Evolutionary conservation across 2,797 vertebrate species (phyloP).

Genomic region (Distichodus sexfasciatus): DNA sequence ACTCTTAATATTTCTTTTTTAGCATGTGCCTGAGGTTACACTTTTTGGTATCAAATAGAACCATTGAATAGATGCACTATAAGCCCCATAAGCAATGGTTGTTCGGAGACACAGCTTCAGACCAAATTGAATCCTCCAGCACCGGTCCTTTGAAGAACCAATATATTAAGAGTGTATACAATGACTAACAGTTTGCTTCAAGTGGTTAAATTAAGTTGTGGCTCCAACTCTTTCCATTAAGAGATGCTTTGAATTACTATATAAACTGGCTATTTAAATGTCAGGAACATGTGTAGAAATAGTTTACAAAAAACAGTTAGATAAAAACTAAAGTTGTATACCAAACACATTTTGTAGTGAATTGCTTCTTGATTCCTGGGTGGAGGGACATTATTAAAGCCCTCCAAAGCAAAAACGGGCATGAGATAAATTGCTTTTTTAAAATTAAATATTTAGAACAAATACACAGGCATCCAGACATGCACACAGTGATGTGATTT

Average conservation of each 20-base stretch:
- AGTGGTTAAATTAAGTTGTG: constrained; percentile 31
- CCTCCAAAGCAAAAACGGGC: constrained; percentile 28
- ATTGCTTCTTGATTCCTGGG: constrained; percentile 28
- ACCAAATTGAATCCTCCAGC: neutral
- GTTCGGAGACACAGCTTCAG: neutral
- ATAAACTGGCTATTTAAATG: constrained; percentile 48
- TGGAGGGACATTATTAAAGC: constrained; percentile 26
- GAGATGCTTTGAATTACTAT: constrained; percentile 28
- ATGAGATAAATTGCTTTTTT: constrained; percentile 32
- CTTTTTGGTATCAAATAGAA: neutral
- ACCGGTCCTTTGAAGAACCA: neutral
- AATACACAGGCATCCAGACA: constrained; percentile 39
- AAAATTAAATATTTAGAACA: constrained; percentile 32
- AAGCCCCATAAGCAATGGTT: neutral
- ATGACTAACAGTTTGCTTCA: constrained; percentile 17
- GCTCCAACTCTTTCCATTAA: constrained; percentile 7
- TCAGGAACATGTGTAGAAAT: constrained; percentile 58
- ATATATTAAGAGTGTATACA: neutral
- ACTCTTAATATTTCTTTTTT: constrained; percentile 1
- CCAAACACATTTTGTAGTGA: constrained; percentile 34
- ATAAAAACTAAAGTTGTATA: constrained; percentile 48
- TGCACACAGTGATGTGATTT: constrained; percentile 23
- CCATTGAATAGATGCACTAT: neutral
- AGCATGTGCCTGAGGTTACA: neutral
- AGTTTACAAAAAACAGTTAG: constrained; percentile 45